Base-by-base conservation (phyloP, 2,113 vertebrate species). In the Mesembrinibis cayennensis region DNA sequence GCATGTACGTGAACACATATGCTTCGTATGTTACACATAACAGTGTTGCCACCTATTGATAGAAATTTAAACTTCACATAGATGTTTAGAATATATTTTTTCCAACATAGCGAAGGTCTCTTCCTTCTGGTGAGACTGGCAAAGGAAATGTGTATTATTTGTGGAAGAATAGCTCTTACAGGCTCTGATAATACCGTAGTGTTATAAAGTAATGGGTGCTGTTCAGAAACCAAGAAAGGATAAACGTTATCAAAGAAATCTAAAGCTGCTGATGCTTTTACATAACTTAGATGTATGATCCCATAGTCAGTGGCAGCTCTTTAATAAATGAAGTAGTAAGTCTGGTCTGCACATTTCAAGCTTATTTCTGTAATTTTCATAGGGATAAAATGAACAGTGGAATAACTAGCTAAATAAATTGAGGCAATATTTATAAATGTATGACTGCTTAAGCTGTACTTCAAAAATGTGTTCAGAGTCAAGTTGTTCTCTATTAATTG, bases 1-100 rank as follows among this genome's bases (percentile, higher is more conserved):
- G 49, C 15, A 20, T 4, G 2, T 36, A 42, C 7, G 5, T 36
- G 23, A 62, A 62, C 50, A 34, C 2, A 3, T 16, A 27, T 55
- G 38, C 42, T 65, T 79, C 0, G 0, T 77, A 29, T 80, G 82
- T 90, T 96, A 27, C 32, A 59, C 82, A 65, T 91, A 42, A 47
- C 94, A 66, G 89, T 77, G 82, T 97, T 95, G 96, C 93, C 95
- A 95, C 91, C 96, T 97, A 89, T 96, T 95, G 91, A 93, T 86
- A 82, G 89, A 88, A 95, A 70, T 78, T 29, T 65, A 88, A 91
- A 96, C 63, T 96, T 91, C 94, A 82, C 21, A 7, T 42, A 30
- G 47, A 55, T 65, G 20, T 79, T 82, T 49, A 7, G 56, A 50
- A 32, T 45, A 7, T 25, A 14, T 61, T 67, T 93, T 69, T 66